A percentile compares a stretch with the other conserved stretches of the same genome.
Evolutionary conservation across 2,113 vertebrate genomes (phyloP).

Genomic region (Archocentrus centrarchus): DNA sequence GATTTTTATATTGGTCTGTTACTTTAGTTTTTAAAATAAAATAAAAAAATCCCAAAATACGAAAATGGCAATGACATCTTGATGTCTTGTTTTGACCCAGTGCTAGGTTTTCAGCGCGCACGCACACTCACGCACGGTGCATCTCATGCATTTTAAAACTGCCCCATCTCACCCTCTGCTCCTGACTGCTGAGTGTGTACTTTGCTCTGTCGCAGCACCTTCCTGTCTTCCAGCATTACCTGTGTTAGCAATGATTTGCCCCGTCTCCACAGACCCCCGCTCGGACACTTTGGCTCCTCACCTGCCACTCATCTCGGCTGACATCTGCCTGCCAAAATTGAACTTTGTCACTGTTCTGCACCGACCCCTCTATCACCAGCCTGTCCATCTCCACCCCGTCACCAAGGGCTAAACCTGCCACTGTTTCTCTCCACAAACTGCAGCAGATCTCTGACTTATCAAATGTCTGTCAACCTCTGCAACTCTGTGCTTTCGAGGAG

Average conservation of each 20-base stretch:
- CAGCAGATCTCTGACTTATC: slow-evolving; percentile 31
- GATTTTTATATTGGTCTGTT: not conserved
- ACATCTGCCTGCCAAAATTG: slow-evolving; percentile 51
- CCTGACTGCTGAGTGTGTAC: slow-evolving; percentile 60
- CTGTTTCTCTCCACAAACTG: not conserved
- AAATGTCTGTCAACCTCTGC: slow-evolving; percentile 37
- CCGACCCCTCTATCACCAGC: not conserved
- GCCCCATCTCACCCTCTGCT: slow-evolving; percentile 77
- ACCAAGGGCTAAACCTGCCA: slow-evolving; percentile 34
- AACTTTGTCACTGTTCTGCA: not conserved
- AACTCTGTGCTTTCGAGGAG: slow-evolving; percentile 30
- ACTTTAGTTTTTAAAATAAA: not conserved
- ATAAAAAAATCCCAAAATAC: not conserved
- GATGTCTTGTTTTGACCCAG: slow-evolving; percentile 13
- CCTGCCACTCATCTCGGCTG: slow-evolving; percentile 50
- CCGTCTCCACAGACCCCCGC: slow-evolving; percentile 30
- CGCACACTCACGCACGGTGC: slow-evolving; percentile 51
- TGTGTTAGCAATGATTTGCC: slow-evolving; percentile 18
- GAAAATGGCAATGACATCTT: not conserved
- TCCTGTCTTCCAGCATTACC: slow-evolving; percentile 47
- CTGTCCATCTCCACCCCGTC: slow-evolving; percentile 27
- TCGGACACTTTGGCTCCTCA: slow-evolving; percentile 28
- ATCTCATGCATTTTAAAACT: slow-evolving; percentile 72
- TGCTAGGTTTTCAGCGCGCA: slow-evolving; percentile 27
- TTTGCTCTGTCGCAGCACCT: slow-evolving; percentile 55